Conservation (phyloP, 2,888 invertebrate species). For the Dinocampus coccinellae region DNA sequence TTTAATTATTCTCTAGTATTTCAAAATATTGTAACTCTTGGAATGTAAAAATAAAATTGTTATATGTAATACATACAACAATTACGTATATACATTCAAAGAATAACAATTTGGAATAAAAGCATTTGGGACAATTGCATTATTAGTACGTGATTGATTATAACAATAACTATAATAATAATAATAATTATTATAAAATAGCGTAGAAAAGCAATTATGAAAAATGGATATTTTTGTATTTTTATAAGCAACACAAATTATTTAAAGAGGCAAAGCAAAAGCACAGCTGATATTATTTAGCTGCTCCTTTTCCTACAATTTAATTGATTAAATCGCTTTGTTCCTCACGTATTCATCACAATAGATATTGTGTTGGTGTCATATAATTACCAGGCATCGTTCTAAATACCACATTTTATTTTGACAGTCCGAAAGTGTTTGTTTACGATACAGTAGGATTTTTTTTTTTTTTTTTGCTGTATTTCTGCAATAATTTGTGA, state of each 20-base stretch:
- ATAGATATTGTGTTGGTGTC: background rate
- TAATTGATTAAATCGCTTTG: slow-evolving; percentile 25
- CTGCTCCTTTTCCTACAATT: slow-evolving; percentile 53
- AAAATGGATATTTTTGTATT: background rate
- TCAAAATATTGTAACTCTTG: background rate
- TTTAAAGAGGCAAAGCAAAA: slow-evolving; percentile 55
- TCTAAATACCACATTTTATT: background rate
- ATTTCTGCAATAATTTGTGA: background rate
- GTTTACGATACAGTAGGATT: background rate
- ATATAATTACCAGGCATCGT: background rate
- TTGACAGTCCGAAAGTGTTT: background rate
- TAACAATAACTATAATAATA: too few species aligned
- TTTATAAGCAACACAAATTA: slow-evolving; percentile 41
- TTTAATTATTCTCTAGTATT: background rate
- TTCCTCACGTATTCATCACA: slow-evolving; percentile 17
- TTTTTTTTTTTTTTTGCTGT: too few species aligned
- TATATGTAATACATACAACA: too few species aligned
- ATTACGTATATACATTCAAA: background rate
- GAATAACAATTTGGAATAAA: background rate
- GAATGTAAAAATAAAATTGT: background rate
- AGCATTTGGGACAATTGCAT: too few species aligned
- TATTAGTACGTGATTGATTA: too few species aligned
- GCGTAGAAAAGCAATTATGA: background rate
- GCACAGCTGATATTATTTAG: slow-evolving; percentile 54
- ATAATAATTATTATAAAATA: background rate